Base-by-base conservation (phyloP, 2,113 vertebrate species). In the Geothlypis trichas region DNA sequence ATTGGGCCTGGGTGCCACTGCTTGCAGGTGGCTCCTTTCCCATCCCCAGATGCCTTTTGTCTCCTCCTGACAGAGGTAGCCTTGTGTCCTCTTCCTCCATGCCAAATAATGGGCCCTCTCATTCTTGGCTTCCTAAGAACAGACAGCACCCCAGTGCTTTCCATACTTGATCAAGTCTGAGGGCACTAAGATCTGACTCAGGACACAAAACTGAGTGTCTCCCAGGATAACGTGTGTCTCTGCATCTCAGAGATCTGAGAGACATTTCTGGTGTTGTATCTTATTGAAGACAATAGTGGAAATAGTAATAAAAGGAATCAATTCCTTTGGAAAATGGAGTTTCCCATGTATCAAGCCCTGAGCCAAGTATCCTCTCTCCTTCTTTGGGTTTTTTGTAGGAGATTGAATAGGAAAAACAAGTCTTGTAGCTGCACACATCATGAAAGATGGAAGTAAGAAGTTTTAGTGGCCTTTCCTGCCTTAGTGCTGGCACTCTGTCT, bases 1-100 rank as follows among this genome's bases (percentile, higher is more conserved):
- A 19, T 7, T 0, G 0, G 5, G 20, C 7, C 30, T 30, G 4
- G 31, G 18, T 62, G 22, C 33, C 24, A n/a, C 57, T 54, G 55
- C 49, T 84, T 47, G 47, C 4, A 3, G 15, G 10, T 1, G 0
- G 19, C 49, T 73, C 10, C 49, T 27, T 49, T 27, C 21, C 37
- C 37, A 68, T 28, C 9, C 17, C 21, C 4, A 3, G 28, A 33
- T 8, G 9, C 57, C 30, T 72, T 33, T 5, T 30, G 27, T 8
- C 13, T 59, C 8, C 44, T 87, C 27, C 35, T 88, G 54, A 37
- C 31, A 69, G 46, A 24, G 35, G 41, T 3, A 83, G 24, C 49
- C 23, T 76, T 49, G 17, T 4, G 3, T 65, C 58, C 44, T 84
- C 44, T 4, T 0, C 52, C 35, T 73, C 46, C 52, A 35, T 89